phyloP scores from a whole-genome alignment of 2,113 vertebrate genomes.

The Leptobrachium ailaonicum region DNA sequence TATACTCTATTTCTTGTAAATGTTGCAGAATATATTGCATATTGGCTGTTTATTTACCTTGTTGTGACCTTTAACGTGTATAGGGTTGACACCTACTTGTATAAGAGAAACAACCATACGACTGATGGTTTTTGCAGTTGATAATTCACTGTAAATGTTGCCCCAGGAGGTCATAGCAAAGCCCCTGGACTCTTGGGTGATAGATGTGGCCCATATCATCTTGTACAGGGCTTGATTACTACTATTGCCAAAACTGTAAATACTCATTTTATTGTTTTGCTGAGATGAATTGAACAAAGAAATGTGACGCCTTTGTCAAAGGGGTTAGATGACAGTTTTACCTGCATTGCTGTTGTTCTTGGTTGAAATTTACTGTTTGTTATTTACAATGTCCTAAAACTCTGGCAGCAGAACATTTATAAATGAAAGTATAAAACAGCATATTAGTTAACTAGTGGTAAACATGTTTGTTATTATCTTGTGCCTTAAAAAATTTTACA shows the following conservation, averaged over 20 bases:
- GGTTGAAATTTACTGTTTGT: conserved; percentile 2
- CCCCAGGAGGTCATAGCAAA: no score
- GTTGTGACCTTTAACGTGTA: background rate
- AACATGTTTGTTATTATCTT: conserved; percentile 93
- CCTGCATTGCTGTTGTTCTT: conserved; percentile 44
- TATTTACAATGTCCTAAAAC: background rate
- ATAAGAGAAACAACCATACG: no score
- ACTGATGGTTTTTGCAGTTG: no score
- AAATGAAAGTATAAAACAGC: conserved; percentile 66
- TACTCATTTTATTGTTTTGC: conserved; percentile 6
- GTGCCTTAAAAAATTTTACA: conserved; percentile 94
- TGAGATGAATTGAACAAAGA: background rate
- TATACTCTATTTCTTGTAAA: no score
- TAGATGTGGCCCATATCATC: background rate
- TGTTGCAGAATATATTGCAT: background rate
- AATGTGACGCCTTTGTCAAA: background rate
- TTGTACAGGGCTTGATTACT: background rate
- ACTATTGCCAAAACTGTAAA: conserved; percentile 4
- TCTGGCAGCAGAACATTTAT: background rate
- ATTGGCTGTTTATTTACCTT: background rate
- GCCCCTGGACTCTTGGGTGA: no score
- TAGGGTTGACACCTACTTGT: no score
- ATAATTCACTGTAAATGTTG: no score
- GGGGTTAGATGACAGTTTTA: background rate
- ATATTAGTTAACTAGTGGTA: conserved; percentile 78